Evolutionary conservation across 2,888 invertebrate genomes (phyloP).

Genomic region (Pterostichus madidus): DNA sequence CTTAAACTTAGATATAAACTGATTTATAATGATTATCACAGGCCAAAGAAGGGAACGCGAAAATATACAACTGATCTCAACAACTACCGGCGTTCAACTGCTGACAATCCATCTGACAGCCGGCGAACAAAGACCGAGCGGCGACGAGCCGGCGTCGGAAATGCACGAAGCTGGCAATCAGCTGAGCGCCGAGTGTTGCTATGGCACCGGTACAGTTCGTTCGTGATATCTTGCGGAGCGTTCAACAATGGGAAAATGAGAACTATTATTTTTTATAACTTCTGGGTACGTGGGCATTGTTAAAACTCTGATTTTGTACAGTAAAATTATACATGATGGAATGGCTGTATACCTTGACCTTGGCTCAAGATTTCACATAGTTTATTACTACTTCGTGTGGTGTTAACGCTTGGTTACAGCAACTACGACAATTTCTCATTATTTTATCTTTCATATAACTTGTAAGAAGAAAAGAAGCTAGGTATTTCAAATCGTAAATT

Average conservation of each 20-base stretch:
- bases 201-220: slow-evolving; percentile 60
- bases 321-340: slow-evolving; percentile 41
- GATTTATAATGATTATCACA: slow-evolving; percentile 47
- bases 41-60: slow-evolving; percentile 20
- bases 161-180: slow-evolving; percentile 72
- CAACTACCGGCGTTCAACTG: slow-evolving; percentile 62
- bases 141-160: slow-evolving; percentile 69
- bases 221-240: slow-evolving; percentile 38
- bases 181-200: slow-evolving; percentile 70
- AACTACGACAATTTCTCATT: too few species aligned
- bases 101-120: slow-evolving; percentile 68
- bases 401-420: too few species aligned
- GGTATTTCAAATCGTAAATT: too few species aligned
- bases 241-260: slow-evolving; percentile 57
- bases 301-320: slow-evolving; percentile 52
- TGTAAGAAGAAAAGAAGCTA: too few species aligned
- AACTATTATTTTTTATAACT: slow-evolving; percentile 58
- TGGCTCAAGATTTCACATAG: slow-evolving; percentile 32
- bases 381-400: not conserved
- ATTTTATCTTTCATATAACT: too few species aligned
- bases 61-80: slow-evolving; percentile 19
- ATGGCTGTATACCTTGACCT: slow-evolving; percentile 27
- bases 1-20: slow-evolving; percentile 35
- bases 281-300: slow-evolving; percentile 44
- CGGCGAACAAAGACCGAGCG: slow-evolving; percentile 69